Percentiles rank a stretch among this genome's conserved stretches.
These are phyloP conservation scores for Elephas maximus DNA, from an alignment of 2,113 vertebrate genomes.

Conservation along the genomic window DNA sequence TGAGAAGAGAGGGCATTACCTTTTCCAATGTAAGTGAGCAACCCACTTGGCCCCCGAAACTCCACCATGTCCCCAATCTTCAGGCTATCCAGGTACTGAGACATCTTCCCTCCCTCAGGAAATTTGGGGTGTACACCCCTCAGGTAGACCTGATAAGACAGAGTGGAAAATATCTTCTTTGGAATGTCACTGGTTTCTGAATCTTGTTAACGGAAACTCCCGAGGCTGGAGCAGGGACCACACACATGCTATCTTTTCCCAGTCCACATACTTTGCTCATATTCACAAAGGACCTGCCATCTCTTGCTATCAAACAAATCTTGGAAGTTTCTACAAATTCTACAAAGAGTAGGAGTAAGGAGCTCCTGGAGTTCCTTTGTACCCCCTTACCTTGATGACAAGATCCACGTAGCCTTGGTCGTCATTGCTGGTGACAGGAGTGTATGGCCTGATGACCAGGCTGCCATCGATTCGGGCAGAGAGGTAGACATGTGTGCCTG, in stretches of 20 bases:
- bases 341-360: background rate
- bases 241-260: background rate
- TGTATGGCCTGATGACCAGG: constrained; percentile 89
- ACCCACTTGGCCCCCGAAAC: constrained; percentile 96
- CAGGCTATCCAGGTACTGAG: constrained; percentile 96
- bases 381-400: constrained; percentile 88
- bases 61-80: constrained; percentile 94
- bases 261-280: background rate
- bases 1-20: constrained; percentile 84
- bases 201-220: background rate
- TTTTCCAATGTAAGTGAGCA: constrained; percentile 95
- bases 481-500: constrained; percentile 90
- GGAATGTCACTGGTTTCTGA: background rate
- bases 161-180: background rate
- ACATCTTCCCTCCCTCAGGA: constrained; percentile 98
- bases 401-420: constrained; percentile 89
- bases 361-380: background rate
- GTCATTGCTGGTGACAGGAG: constrained; percentile 89
- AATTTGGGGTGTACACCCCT: constrained; percentile 95
- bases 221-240: background rate
- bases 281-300: background rate
- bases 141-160: constrained; percentile 92
- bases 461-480: constrained; percentile 88
- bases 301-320: background rate
- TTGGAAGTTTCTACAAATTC: constrained; percentile 5